These are phyloP conservation scores for Misgurnus mizolepis DNA, from an alignment of 2,113 vertebrate genomes.

Conservation along the genomic window DNA sequence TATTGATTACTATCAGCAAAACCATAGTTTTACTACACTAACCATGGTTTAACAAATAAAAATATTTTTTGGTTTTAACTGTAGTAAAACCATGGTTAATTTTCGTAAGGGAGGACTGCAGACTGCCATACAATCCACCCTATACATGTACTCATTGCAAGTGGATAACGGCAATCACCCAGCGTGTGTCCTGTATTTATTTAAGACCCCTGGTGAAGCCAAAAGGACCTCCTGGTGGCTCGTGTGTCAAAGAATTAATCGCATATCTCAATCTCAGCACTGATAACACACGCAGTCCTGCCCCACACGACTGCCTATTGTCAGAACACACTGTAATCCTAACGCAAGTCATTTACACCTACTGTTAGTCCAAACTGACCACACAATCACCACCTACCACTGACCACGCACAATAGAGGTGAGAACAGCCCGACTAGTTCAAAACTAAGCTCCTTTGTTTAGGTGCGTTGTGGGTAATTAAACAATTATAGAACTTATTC, in stretches of 20 bases:
- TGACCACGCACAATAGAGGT: slow-evolving; percentile 60
- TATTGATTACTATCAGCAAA: no score
- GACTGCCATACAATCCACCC: not conserved
- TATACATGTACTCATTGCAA: slow-evolving; percentile 40
- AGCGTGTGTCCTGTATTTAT: slow-evolving; percentile 71
- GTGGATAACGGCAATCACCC: slow-evolving; percentile 79
- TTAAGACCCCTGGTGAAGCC: slow-evolving; percentile 74
- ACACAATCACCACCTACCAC: slow-evolving; percentile 65
- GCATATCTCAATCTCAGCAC: slow-evolving; percentile 72
- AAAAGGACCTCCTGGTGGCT: slow-evolving; percentile 79
- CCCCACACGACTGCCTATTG: slow-evolving; percentile 58
- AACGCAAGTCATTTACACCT: slow-evolving; percentile 71
- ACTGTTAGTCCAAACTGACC: slow-evolving; percentile 69
- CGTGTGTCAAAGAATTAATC: slow-evolving; percentile 78
- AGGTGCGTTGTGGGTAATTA: slow-evolving; percentile 72
- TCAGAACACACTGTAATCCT: slow-evolving; percentile 69
- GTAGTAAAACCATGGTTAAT: no score
- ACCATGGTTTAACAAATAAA: no score
- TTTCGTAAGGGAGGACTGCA: not conserved
- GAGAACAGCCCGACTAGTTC: slow-evolving; percentile 64
- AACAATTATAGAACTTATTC: slow-evolving; percentile 66
- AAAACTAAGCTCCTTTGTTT: slow-evolving; percentile 73
- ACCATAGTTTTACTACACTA: no score
- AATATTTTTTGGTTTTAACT: no score
- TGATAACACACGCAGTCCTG: slow-evolving; percentile 66